Evolutionary conservation across 2,888 invertebrate genomes (phyloP).

Genomic region (Gerosis bhagava): DNA sequence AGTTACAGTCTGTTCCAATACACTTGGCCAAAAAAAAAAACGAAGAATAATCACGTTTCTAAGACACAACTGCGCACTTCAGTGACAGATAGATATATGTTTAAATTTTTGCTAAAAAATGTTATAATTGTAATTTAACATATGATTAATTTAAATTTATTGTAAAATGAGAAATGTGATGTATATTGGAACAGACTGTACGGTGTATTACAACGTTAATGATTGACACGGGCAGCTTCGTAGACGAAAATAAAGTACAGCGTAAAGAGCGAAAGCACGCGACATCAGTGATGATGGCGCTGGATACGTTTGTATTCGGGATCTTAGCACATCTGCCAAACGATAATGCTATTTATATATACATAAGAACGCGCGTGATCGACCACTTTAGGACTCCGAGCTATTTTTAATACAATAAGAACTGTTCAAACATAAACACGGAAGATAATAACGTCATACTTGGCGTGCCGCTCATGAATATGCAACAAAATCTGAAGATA

Average conservation of each 20-base stretch:
- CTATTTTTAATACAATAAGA: slow-evolving; percentile 66
- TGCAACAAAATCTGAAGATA: not conserved
- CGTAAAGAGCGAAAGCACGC: slow-evolving; percentile 40
- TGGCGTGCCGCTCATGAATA: not conserved
- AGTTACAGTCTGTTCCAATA: no score
- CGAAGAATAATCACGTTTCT: no score
- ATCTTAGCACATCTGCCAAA: slow-evolving; percentile 72
- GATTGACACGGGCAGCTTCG: slow-evolving; percentile 42
- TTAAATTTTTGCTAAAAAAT: no score
- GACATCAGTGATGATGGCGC: slow-evolving; percentile 51
- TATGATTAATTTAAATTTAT: no score
- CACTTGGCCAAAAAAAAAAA: no score
- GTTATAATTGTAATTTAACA: no score
- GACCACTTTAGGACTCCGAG: slow-evolving; percentile 55
- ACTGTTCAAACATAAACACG: slow-evolving; percentile 50
- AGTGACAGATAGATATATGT: no score
- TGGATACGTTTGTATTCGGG: slow-evolving; percentile 39
- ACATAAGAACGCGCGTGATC: slow-evolving; percentile 73
- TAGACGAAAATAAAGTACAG: slow-evolving; percentile 46
- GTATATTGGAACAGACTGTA: no score
- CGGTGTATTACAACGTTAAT: slow-evolving; percentile 18
- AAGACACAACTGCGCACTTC: no score
- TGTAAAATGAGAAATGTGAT: no score
- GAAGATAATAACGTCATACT: slow-evolving; percentile 37
- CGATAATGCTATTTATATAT: slow-evolving; percentile 72